phyloP scores from a whole-genome alignment of 2,113 vertebrate species.

The Psittacula cyanocephala region DNA sequence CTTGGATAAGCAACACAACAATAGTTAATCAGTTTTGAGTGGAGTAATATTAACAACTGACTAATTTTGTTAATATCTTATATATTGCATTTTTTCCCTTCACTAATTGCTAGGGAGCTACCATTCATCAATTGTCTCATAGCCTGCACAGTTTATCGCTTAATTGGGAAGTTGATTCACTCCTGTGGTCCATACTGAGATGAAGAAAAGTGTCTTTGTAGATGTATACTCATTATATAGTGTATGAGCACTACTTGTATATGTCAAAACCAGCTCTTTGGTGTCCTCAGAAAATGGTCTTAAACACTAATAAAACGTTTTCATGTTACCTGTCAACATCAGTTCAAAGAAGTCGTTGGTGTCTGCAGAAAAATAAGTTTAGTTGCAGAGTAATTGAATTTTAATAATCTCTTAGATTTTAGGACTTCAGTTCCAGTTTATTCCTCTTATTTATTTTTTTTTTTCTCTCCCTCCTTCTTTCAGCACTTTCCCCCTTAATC shows the following conservation, averaged over 20 bases:
- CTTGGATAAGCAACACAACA: not conserved
- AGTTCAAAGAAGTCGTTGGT: slow-evolving; percentile 67
- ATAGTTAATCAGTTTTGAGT: not conserved
- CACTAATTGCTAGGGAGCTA: slow-evolving; percentile 33
- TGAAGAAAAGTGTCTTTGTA: not conserved
- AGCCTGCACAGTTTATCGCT: slow-evolving; percentile 33
- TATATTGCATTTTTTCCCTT: not conserved
- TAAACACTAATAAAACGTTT: slow-evolving; percentile 57
- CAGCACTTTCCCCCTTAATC: slow-evolving; percentile 59
- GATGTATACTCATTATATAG: slow-evolving; percentile 41
- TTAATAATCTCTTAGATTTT: slow-evolving; percentile 70
- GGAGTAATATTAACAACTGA: not conserved
- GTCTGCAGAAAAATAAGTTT: slow-evolving; percentile 64
- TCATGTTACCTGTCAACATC: slow-evolving; percentile 29
- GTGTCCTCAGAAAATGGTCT: slow-evolving; percentile 64
- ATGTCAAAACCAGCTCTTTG: slow-evolving; percentile 37
- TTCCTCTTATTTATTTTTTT: slow-evolving; percentile 19
- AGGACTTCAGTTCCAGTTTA: slow-evolving; percentile 60
- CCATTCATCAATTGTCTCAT: slow-evolving; percentile 28
- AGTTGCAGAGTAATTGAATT: slow-evolving; percentile 50
- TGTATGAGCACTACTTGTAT: not conserved
- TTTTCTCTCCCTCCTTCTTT: slow-evolving; percentile 36
- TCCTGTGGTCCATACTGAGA: not conserved
- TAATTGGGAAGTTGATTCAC: slow-evolving; percentile 29
- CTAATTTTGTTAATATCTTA: slow-evolving; percentile 9